Evolutionary conservation across 37 sponge, comb jelly and placozoan genomes (phyloP), one percentile per base, ranked within the genome.

Genomic region (Amphimedon queenslandica): DNA sequence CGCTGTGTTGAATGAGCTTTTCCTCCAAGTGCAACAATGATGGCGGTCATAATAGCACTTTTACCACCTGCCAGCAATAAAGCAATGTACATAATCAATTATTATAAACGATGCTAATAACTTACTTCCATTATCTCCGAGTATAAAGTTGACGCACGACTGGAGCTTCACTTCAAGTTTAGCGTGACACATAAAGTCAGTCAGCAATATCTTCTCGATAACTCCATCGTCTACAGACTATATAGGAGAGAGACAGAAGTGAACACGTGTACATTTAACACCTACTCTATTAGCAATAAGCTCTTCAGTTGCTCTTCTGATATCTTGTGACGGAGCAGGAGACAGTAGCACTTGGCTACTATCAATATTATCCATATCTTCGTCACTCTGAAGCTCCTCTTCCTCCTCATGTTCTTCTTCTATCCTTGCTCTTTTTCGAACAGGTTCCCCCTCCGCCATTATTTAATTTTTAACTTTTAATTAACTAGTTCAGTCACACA

Each of bases 51-150:
- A 32, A 99, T 95, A 42, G 99, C 99, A 82, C 91, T 90, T 66
- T 99, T 99, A 18, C 99, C 99, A 87, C 98, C 98, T 97, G 64
- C 16, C 6, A 53, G 0, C n/a, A 40, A 55, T 39, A 21, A 67
- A 10, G n/a, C 23, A 55, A 29, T 28, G 35, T 33, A 3, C 43
- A 30, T 25, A 47, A 57, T 18, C 53, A 47, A 47, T 47, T 47
- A 18, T 18, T 47, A 47, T 13, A 47, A 18, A 8, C 8, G 13
- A 47, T 47, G 61, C 38, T n/a, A 6, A 20, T 16, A 11, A 90
- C 96, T 89, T 56, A 95, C 99, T 99, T 84, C 99, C 99, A 74
- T 99, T 99, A 55, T 90, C 82, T 25, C 99, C 99, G 32, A 92
- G 81, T n/a, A 99, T 78, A 57, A 99, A 85, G 76, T 92, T 99